Percentiles rank a stretch among this genome's conserved stretches.
phyloP scores from a whole-genome alignment of 2,113 vertebrate species.

The Crotophaga sulcirostris region DNA sequence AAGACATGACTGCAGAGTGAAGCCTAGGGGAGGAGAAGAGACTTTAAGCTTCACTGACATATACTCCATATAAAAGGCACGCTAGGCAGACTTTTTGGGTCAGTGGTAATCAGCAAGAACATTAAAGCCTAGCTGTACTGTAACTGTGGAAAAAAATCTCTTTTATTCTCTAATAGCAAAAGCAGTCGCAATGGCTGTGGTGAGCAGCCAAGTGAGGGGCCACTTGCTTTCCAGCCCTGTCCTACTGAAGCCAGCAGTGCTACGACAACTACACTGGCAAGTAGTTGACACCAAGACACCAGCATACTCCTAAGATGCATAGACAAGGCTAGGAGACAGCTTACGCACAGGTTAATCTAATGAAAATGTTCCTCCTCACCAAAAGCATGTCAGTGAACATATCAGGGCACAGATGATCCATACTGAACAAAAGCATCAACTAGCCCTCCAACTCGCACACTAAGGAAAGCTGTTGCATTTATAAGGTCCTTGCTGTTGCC shows the following conservation, averaged over 20 bases:
- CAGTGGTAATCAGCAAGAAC: slow-evolving; percentile 67
- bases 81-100: slow-evolving; percentile 69
- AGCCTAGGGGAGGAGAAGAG: slow-evolving; percentile 63
- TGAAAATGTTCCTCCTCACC: background rate
- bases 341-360: background rate
- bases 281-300: background rate
- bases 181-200: slow-evolving; percentile 7
- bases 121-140: slow-evolving; percentile 55
- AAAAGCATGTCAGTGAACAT: background rate
- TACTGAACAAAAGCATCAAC: fast-evolving
- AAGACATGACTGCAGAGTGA: slow-evolving; percentile 50
- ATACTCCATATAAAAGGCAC: slow-evolving; percentile 58
- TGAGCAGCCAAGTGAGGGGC: slow-evolving; percentile 35
- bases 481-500: background rate
- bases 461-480: background rate
- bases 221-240: background rate
- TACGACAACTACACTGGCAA: background rate
- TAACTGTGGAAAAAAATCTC: slow-evolving; percentile 40
- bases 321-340: background rate
- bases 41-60: slow-evolving; percentile 69
- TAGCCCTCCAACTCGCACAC: background rate
- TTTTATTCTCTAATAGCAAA: slow-evolving; percentile 44
- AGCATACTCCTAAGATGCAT: background rate
- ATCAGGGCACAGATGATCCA: background rate
- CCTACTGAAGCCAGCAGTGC: background rate